Evolutionary conservation across 1,140 invertebrate species (phyloP), one percentile per base, ranked within the genome.

Genomic region (Pogonus chalceus): DNA sequence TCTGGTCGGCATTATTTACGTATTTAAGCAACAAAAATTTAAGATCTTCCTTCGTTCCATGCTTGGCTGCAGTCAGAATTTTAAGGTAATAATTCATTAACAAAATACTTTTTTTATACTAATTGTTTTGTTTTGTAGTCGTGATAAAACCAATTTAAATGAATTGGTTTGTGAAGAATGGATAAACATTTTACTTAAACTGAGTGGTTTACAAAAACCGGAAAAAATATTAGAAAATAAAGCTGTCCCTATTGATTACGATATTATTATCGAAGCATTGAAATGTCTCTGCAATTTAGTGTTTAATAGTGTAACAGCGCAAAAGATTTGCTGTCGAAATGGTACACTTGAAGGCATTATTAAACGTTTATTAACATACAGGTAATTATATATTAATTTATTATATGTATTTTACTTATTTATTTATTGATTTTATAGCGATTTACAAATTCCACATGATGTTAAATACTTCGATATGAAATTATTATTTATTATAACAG

Each of bases 261-360:
- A 46, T 66, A 64, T 82, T 57, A 77, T 77, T 10, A 64, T 87
- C 4, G 92, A 95, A 71, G 83, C 88, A 0, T 69, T 90, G 46
- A 97, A 96, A 72, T 85, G 90, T 65, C 68, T 96, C 1, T 94
- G 88, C 65, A 97, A 97, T 72, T 70, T 96, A 39, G 75, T 93
- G 46, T 95, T 82, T 66, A 91, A 95, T 66, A 90, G 86, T 72
- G 64, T 69, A 47, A 77, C 78, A 43, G 81, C 84, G 0, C 82
- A 86, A 57, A 75, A 74, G 53, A 71, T 85, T 31, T 86, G 88
- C 69, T 75, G 80, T 47, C 76, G 82, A 58, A 88, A 86, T 66
- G 75, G 76, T 14, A 84, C 86, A 59, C 72, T 92, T 14, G 79
- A 87, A 58, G 81, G 81, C 43, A 75, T 95, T 20, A 75, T 93